A percentile compares a stretch with the other conserved stretches of the same genome.
phyloP scores from a whole-genome alignment of 1,140 invertebrate species.

The Daktulosphaira vitifoliae region DNA sequence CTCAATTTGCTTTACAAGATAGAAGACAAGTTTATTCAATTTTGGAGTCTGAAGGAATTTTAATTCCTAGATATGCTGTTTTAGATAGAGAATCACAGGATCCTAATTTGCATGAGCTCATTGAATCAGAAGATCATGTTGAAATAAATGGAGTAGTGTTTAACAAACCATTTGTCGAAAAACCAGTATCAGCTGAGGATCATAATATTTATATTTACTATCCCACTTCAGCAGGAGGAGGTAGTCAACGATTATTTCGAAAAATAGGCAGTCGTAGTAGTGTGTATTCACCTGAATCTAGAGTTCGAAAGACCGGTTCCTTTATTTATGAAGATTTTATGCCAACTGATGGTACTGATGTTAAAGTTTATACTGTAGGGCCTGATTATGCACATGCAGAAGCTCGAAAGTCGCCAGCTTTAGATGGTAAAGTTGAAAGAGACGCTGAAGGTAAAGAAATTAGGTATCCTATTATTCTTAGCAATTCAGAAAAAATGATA shows the following conservation, averaged over 20 bases:
- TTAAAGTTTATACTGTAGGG: constrained; percentile 87
- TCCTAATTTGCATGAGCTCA: constrained; percentile 80
- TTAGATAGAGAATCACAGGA: constrained; percentile 86
- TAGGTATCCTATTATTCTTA: constrained; percentile 87
- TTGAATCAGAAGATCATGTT: constrained; percentile 97
- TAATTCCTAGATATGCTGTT: constrained; percentile 95
- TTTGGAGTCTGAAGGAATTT: constrained; percentile 86
- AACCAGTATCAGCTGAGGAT: constrained; percentile 96
- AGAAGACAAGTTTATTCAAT: constrained; percentile 91
- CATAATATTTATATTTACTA: constrained; percentile 99
- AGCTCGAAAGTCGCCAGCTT: constrained; percentile 93
- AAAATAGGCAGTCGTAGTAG: constrained; percentile 98
- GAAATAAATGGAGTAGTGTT: constrained; percentile 96
- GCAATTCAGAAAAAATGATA: constrained; percentile 97
- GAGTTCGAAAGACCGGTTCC: constrained; percentile 91
- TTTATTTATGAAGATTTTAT: constrained; percentile 99
- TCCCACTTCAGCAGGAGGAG: constrained; percentile 94
- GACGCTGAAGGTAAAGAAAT: constrained; percentile 99
- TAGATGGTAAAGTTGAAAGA: constrained; percentile 97
- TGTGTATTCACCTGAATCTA: constrained; percentile 93
- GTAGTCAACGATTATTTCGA: constrained; percentile 91
- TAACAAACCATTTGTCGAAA: constrained; percentile 99
- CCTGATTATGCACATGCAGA: constrained; percentile 99
- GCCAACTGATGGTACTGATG: constrained; percentile 96
- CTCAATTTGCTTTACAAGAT: constrained; percentile 89